A percentile compares a stretch with the other conserved stretches of the same genome.
Conservation (phyloP, 2,113 vertebrate species). For the Rhabdomys dilectus region DNA sequence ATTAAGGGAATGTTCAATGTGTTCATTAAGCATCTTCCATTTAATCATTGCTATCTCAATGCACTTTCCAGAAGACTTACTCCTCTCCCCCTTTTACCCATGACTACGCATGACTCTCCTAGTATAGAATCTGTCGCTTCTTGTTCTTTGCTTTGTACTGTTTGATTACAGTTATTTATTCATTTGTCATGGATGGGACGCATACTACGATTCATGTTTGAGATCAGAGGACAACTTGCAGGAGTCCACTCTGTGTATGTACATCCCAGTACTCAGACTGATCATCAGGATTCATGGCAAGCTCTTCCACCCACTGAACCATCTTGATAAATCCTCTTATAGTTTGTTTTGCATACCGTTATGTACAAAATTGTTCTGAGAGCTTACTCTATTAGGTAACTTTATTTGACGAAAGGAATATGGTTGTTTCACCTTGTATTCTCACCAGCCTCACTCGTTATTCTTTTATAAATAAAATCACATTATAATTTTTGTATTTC, state of each 20-base stretch:
- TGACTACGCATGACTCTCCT: background rate
- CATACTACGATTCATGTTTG: background rate
- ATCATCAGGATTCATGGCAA: background rate
- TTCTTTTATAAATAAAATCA: background rate
- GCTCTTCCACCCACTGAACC: background rate
- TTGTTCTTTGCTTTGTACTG: background rate
- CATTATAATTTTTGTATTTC: background rate
- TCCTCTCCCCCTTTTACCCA: accelerated
- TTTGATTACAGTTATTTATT: background rate
- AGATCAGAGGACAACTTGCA: background rate
- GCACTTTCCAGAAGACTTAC: background rate
- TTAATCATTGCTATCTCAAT: background rate
- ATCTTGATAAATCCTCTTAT: background rate
- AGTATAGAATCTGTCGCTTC: background rate
- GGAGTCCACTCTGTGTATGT: too few relatives aligned
- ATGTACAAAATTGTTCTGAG: background rate
- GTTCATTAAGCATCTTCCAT: background rate
- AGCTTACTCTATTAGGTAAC: background rate
- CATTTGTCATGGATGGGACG: background rate
- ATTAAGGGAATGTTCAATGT: background rate
- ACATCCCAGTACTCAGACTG: too few relatives aligned
- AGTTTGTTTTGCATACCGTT: background rate
- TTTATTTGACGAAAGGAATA: background rate
- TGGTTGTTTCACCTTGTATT: background rate
- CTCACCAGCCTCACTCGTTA: background rate